These are phyloP conservation scores for Drosophila borborema DNA, from an alignment of 2,888 invertebrate species.

Conservation along the genomic window DNA sequence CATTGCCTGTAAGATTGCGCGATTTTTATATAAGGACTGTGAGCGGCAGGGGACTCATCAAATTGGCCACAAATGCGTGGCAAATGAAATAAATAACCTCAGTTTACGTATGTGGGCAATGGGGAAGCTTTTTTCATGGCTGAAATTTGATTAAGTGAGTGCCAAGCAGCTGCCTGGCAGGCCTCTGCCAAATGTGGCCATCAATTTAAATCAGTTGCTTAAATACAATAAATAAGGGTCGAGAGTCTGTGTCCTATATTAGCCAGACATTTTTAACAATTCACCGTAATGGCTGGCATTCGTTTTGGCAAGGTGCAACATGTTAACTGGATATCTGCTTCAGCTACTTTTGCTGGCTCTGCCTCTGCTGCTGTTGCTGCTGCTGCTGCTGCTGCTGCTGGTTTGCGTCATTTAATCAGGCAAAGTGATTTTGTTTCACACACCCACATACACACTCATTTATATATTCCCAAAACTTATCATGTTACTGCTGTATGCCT, in stretches of 20 bases:
- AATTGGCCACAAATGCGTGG: constrained; percentile 50
- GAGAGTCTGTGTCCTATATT: constrained; percentile 46
- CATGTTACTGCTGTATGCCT: constrained; percentile 46
- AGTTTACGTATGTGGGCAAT: constrained; percentile 43
- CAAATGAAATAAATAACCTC: constrained; percentile 52
- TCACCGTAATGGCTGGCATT: constrained; percentile 71
- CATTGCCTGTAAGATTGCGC: background rate
- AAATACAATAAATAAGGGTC: constrained; percentile 70
- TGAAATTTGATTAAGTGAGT: constrained; percentile 79
- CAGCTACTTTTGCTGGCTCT: background rate
- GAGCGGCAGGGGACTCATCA: constrained; percentile 4
- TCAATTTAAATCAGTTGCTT: constrained; percentile 74
- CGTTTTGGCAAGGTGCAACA: constrained; percentile 56
- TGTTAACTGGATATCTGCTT: constrained; percentile 48
- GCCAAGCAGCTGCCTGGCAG: constrained; percentile 41
- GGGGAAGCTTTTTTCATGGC: constrained; percentile 49
- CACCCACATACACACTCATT: constrained; percentile 14
- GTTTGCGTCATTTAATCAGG: constrained; percentile 77
- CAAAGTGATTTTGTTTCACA: constrained; percentile 74
- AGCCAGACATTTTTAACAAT: constrained; percentile 80
- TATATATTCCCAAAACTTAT: constrained; percentile 59
- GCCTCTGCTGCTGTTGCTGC: constrained; percentile 28
- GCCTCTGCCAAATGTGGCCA: constrained; percentile 55
- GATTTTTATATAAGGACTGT: background rate
- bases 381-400: constrained; percentile 23